phyloP scores from a whole-genome alignment of 2,888 invertebrate species.

The Andrena dorsata region DNA sequence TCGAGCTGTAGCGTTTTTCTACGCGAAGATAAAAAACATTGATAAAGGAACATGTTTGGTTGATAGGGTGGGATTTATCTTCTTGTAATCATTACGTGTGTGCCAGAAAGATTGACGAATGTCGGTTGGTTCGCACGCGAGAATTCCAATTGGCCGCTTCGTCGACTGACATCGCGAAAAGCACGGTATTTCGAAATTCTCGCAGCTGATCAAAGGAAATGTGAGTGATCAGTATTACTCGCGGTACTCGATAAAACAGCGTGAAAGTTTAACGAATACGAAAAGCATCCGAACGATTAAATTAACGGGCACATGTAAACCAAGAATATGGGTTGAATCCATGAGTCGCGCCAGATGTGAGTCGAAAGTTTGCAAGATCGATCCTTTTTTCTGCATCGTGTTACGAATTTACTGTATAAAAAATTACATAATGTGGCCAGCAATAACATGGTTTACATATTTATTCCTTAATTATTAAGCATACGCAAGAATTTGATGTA shows the following conservation, averaged over 20 bases:
- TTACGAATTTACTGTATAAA: not conserved
- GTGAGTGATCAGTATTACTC: slow-evolving; percentile 19
- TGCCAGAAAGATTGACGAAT: not conserved
- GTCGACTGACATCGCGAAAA: not conserved
- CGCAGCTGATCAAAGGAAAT: not conserved
- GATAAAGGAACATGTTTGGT: not conserved
- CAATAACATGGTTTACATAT: slow-evolving; percentile 16
- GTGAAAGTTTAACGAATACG: slow-evolving; percentile 13
- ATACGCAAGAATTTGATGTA: not conserved
- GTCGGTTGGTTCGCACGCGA: slow-evolving; percentile 13
- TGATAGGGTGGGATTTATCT: not conserved
- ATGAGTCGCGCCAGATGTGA: slow-evolving; percentile 35
- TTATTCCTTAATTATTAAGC: slow-evolving; percentile 11
- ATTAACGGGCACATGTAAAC: not conserved
- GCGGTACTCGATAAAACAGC: slow-evolving; percentile 5
- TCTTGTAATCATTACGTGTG: not conserved
- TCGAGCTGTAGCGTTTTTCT: not conserved
- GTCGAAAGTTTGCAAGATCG: slow-evolving; percentile 21
- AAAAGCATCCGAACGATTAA: not conserved
- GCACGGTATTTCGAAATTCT: not conserved
- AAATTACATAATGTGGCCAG: slow-evolving; percentile 42
- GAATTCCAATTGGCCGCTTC: slow-evolving; percentile 19
- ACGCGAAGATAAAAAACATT: not conserved
- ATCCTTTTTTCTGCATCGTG: not conserved
- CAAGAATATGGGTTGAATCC: slow-evolving; percentile 51